A percentile compares a stretch with the other conserved stretches of the same genome.
Conservation (phyloP, 1,140 invertebrate genomes). For the Melipona quadrifasciata region DNA sequence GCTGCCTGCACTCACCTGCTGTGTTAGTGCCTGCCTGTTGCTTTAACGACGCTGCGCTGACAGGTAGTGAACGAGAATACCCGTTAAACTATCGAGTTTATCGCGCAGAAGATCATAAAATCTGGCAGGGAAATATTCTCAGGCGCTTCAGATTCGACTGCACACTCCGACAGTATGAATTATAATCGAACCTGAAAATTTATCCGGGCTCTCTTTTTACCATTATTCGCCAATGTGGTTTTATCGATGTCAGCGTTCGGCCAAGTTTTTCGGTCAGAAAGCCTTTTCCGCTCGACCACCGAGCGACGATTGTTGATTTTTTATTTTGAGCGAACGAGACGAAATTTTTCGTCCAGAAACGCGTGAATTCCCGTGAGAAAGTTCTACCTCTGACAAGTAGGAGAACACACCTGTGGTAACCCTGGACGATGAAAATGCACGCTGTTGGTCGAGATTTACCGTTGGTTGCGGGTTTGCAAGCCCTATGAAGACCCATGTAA, state of each 20-base stretch:
- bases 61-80: conserved; percentile 62
- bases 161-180: conserved; percentile 40
- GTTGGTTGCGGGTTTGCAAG: conserved; percentile 40
- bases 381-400: neutral
- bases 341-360: conserved; percentile 47
- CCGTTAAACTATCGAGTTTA: conserved; percentile 76
- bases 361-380: conserved; percentile 61
- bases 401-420: conserved; percentile 44
- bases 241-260: conserved; percentile 19
- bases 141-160: conserved; percentile 49
- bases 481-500: conserved; percentile 13
- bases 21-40: conserved; percentile 44
- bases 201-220: neutral
- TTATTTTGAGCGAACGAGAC: conserved; percentile 12
- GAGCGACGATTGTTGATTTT: neutral
- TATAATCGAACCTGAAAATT: conserved; percentile 38
- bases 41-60: conserved; percentile 65
- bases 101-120: conserved; percentile 69
- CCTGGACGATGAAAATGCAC: neutral
- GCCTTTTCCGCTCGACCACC: no score
- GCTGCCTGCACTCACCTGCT: conserved; percentile 56
- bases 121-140: conserved; percentile 45
- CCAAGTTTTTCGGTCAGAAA: conserved; percentile 5
- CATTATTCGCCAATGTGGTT: neutral
- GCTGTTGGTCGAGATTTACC: conserved; percentile 39